Conservation (phyloP, 2,888 invertebrate genomes). For the Cistogaster globosa region DNA sequence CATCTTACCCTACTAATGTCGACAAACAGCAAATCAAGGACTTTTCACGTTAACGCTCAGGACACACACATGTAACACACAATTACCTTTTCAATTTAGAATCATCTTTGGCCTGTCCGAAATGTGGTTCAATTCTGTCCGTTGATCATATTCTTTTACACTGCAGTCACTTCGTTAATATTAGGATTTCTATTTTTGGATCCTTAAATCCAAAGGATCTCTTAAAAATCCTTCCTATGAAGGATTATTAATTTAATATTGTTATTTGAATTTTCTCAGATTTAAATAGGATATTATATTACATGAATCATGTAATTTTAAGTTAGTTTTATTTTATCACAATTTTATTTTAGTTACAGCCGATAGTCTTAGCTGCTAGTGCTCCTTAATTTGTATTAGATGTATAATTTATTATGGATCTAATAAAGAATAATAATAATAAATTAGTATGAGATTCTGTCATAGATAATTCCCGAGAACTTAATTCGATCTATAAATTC, state of each 20-base stretch:
- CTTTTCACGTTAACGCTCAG: slow-evolving; percentile 18
- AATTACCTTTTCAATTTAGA: not conserved
- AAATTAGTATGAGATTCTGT: too few species aligned
- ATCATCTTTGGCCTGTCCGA: not conserved
- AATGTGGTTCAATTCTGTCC: not conserved
- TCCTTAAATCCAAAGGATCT: slow-evolving; percentile 8
- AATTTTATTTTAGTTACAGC: too few species aligned
- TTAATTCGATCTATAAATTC: too few species aligned
- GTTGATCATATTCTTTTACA: slow-evolving; percentile 18
- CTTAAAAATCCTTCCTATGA: not conserved
- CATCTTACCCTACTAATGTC: slow-evolving; percentile 17
- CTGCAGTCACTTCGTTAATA: not conserved
- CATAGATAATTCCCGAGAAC: too few species aligned
- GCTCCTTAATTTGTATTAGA: slow-evolving; percentile 1
- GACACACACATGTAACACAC: slow-evolving; percentile 2
- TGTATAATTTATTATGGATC: slow-evolving; percentile 6
- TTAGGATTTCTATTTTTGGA: slow-evolving; percentile 9
- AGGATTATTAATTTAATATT: slow-evolving; percentile 2
- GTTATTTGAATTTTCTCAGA: not conserved
- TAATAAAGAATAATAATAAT: slow-evolving; percentile 20
- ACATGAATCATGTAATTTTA: too few species aligned
- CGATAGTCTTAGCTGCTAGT: not conserved
- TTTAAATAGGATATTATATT: too few species aligned
- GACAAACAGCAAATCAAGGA: too few species aligned
- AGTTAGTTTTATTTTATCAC: too few species aligned